Evolutionary conservation across 1,140 invertebrate genomes (phyloP), one percentile per base, ranked within the genome.

Genomic region (Coboldia fuscipes): DNA sequence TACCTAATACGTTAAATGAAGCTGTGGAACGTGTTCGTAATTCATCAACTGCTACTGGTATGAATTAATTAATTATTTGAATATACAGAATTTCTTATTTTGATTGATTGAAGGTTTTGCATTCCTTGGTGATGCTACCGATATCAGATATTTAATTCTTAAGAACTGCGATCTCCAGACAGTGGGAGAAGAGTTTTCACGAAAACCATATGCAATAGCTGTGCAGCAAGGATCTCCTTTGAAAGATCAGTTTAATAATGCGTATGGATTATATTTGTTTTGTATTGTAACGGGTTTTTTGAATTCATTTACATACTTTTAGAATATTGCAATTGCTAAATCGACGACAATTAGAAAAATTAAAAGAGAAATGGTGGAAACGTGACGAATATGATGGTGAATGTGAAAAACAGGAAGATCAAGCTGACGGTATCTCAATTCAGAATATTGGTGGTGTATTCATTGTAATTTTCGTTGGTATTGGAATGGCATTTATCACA

Each of bases 401-500:
- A 17, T 97, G 93, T 52, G 79, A 88, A 26, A 78, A 83, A 44
- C 66, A 77, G 28, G 83, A 90, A 36, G 80, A 92, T 50, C 83
- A 94, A 53, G 85, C 78, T 12, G 89, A 93, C 44, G 90, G 92
- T 23, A 97, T 97, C 45, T 90, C 84, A 37, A 94, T 97, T 40
- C 72, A 90, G 42, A 97, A 97, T 51, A 97, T 97, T 39, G 88
- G 92, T 26, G 92, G 92, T 1, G 90, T 97, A 0, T 97, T 97
- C 47, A 89, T 97, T 29, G 83, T 93, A 0, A 92, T 94, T 40
- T 86, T 93, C 43, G 82, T 89, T 32, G 89, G 89, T 0, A 92
- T 94, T 27, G 78, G 77, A 0, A 60, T 93, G 44, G 85, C 90
- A 8, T 85, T 24, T 42, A 56, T 94, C 18, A 93, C 88, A 0